phyloP scores from a whole-genome alignment of 2,888 invertebrate genomes.

The Camptogramma bilineatum region DNA sequence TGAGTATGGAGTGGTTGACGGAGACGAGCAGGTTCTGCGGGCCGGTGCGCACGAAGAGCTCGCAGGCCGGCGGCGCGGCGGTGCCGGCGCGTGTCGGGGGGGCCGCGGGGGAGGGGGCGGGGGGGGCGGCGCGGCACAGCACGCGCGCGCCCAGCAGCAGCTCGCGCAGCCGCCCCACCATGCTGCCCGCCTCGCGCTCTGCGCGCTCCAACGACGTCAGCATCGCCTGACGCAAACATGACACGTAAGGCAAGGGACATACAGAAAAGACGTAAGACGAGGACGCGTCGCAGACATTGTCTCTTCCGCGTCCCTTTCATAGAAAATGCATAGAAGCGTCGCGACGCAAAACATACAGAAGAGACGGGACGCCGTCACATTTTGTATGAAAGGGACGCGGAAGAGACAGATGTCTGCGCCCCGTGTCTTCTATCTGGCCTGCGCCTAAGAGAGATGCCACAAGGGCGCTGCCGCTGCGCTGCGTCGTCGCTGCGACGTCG shows the following conservation, averaged over 20 bases:
- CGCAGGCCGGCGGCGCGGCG: conserved; percentile 80
- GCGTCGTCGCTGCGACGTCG: too few species aligned
- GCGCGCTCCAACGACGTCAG: conserved; percentile 86
- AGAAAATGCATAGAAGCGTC: too few species aligned
- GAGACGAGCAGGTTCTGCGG: conserved; percentile 87
- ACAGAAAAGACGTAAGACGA: too few species aligned
- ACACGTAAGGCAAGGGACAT: neutral
- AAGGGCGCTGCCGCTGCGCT: too few species aligned
- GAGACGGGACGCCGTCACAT: too few species aligned
- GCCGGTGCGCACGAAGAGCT: conserved; percentile 89
- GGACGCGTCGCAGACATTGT: too few species aligned
- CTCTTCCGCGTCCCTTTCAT: too few species aligned
- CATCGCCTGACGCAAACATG: conserved; percentile 73
- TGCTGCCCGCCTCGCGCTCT: conserved; percentile 77
- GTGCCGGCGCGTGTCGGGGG: conserved; percentile 42
- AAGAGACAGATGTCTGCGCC: too few species aligned
- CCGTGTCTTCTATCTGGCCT: too few species aligned
- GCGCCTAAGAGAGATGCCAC: too few species aligned
- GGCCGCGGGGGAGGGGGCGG: conserved; percentile 51
- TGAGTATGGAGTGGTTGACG: conserved; percentile 88
- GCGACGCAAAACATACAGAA: too few species aligned
- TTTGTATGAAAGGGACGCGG: too few species aligned
- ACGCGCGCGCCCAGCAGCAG: conserved; percentile 83
- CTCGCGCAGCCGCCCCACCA: conserved; percentile 85
- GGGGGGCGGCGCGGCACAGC: conserved; percentile 59